Evolutionary conservation across 1,140 invertebrate genomes (phyloP).

Genomic region (Bombus balteatus): DNA sequence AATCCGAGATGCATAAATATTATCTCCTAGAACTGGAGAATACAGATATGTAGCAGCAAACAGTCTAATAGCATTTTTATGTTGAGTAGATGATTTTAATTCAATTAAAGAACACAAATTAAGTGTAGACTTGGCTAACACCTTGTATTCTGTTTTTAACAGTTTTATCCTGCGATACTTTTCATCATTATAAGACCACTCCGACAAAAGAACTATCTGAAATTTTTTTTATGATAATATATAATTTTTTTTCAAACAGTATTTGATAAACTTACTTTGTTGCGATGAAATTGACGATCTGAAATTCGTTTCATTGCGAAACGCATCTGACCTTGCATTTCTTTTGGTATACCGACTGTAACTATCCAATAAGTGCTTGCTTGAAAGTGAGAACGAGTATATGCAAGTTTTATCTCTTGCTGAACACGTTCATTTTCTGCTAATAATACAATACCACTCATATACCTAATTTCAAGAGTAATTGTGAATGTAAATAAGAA

Average conservation of each 20-base stretch:
- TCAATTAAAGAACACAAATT: conserved; percentile 77
- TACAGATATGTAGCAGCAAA: conserved; percentile 76
- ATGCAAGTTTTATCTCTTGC: conserved; percentile 41
- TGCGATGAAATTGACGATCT: not conserved
- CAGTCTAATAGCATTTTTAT: conserved; percentile 76
- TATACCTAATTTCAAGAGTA: conserved; percentile 62
- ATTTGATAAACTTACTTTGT: conserved; percentile 50
- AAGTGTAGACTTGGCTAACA: conserved; percentile 69
- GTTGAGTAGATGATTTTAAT: conserved; percentile 68
- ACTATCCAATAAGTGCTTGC: conserved; percentile 73
- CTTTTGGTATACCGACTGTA: conserved; percentile 67
- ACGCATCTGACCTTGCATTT: conserved; percentile 48
- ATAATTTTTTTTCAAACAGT: too few species aligned
- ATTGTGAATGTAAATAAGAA: not conserved
- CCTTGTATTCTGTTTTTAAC: conserved; percentile 67
- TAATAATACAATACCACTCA: conserved; percentile 72
- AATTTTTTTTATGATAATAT: conserved; percentile 40
- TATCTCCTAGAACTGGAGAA: conserved; percentile 81
- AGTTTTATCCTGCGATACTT: conserved; percentile 66
- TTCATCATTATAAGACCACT: conserved; percentile 66
- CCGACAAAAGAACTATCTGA: conserved; percentile 63
- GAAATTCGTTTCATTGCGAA: conserved; percentile 61
- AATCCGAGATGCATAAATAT: conserved; percentile 76
- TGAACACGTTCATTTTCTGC: conserved; percentile 43
- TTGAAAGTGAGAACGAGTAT: conserved; percentile 20